Evolutionary conservation across 2,888 invertebrate genomes (phyloP), one percentile per base, ranked within the genome.

Genomic region (Himalopsyche anomala): DNA sequence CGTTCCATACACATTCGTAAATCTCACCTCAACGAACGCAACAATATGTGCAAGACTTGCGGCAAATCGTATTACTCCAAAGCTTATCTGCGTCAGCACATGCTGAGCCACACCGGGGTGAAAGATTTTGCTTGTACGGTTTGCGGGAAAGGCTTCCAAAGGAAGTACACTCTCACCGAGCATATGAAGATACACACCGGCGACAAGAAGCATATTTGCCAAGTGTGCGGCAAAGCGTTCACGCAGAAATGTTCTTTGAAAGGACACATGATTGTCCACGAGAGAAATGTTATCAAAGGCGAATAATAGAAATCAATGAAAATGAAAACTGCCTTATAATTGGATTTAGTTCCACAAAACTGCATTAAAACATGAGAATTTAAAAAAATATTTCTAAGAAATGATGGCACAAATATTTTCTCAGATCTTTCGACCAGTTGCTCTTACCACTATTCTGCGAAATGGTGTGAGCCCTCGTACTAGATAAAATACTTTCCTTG

Each of bases 101-200:
- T 74, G 74, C 74, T 74, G 36, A 74, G 74, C 38, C 74, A 74
- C 8, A 74, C 74, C 2, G 74, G 74, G 11, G 36, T 74, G 5
- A 74, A 74, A 12, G 74, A 74, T 15, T 74, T 74, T 74, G 74
- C 74, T 36, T 74, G 74, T 36, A n/a, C 74, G 11, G 74, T 74
- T 12, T 74, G 74, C 15, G 74, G 74, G 3, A 74, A 74, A 74
- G 74, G 74, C 19, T 74, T 74, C 74, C 74, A 74, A 38, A 74
- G 74, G 36, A 74, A 74, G 36, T 74, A 74, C 15, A 74, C 74
- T 36, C 74, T 74, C 74, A 74, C 74, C 15, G 74, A 74, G 38
- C 74, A 74, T 74, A 74, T 74, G 74, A 74, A 74, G 38, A 74
- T 74, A 12, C 74, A 74, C 36, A 74, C 74, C 15, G 74, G 74